phyloP scores from a whole-genome alignment of 2,888 invertebrate species.

The Pollenia amentaria region DNA sequence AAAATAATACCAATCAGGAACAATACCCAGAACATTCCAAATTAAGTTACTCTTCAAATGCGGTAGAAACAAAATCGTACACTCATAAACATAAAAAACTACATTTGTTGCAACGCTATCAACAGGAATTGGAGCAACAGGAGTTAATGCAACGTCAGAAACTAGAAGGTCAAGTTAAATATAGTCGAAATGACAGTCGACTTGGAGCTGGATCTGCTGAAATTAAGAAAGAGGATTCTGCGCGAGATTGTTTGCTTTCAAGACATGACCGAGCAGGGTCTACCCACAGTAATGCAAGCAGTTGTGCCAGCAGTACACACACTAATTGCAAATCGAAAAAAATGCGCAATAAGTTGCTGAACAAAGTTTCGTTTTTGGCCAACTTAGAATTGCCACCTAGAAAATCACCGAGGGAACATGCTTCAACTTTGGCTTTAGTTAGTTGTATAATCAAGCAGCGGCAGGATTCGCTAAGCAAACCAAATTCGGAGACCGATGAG shows the following conservation, averaged over 20 bases:
- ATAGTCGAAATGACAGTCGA: conserved; percentile 7
- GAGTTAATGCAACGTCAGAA: conserved; percentile 74
- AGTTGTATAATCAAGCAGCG: conserved; percentile 87
- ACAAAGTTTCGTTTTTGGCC: conserved; percentile 78
- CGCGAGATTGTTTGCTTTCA: conserved; percentile 72
- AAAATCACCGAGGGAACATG: conserved; percentile 94
- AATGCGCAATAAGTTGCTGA: conserved; percentile 80
- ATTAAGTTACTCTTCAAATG: conserved; percentile 50
- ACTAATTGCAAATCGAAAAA: conserved; percentile 75
- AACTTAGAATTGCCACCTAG: conserved; percentile 86
- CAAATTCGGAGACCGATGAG: conserved; percentile 81
- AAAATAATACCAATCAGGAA: not conserved
- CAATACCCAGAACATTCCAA: conserved; percentile 70
- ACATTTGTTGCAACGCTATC: conserved; percentile 80
- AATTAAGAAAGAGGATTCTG: conserved; percentile 61
- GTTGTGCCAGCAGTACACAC: conserved; percentile 78
- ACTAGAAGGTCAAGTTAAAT: conserved; percentile 62
- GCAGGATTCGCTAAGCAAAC: conserved; percentile 81
- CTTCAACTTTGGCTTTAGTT: conserved; percentile 93
- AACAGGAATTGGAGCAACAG: conserved; percentile 79
- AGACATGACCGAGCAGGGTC: conserved; percentile 78
- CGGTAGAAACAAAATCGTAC: conserved; percentile 61
- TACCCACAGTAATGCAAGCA: conserved; percentile 80
- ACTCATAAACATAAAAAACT: conserved; percentile 81
- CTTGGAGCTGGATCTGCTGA: not conserved